Conservation (phyloP, 2,797 vertebrate species). For the Orientallactaga sibirica region DNA sequence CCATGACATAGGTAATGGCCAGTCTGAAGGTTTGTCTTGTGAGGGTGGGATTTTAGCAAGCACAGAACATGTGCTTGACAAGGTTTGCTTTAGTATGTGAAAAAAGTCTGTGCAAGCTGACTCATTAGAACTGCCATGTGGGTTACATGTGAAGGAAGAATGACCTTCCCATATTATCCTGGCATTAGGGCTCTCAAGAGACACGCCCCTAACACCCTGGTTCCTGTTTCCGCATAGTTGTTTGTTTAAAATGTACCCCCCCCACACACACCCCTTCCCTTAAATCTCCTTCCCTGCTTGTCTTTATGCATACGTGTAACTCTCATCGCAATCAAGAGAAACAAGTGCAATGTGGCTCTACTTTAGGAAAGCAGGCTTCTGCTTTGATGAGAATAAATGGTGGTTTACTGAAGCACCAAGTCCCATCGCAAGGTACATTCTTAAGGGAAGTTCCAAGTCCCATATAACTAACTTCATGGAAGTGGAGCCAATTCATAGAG, state of each 20-base stretch:
- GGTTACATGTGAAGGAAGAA: not conserved
- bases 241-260: not conserved
- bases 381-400: not conserved
- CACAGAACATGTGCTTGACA: not conserved
- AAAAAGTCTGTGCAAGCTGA: not conserved
- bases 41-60: not conserved
- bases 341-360: not conserved
- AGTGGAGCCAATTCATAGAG: slow-evolving; percentile 46
- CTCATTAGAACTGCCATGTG: not conserved
- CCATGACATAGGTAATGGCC: not conserved
- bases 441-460: too few species aligned
- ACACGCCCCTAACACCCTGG: too few species aligned
- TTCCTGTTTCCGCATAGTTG: not conserved
- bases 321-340: not conserved
- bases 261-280: not conserved
- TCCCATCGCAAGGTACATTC: not conserved
- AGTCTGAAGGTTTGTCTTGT: not conserved
- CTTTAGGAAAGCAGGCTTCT: slow-evolving; percentile 17
- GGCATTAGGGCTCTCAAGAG: not conserved
- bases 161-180: not conserved
- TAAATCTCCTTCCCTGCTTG: not conserved
- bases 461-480: not conserved
- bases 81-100: slow-evolving; percentile 40
- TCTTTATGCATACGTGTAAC: not conserved
- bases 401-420: not conserved